phyloP scores from a whole-genome alignment of 2,797 vertebrate genomes.

The Furcifer pardalis region DNA sequence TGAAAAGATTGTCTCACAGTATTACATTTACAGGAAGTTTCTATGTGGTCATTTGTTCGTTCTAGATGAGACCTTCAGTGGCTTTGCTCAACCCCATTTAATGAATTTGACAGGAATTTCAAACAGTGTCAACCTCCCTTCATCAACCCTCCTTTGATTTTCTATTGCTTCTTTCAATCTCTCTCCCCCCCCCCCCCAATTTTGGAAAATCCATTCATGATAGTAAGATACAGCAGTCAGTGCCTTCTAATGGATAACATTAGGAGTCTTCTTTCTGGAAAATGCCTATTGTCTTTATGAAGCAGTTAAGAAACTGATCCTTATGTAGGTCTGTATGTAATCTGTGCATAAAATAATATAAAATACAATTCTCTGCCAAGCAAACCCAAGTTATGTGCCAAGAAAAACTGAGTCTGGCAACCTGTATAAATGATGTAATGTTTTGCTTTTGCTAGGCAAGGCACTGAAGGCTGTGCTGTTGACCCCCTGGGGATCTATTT shows the following conservation, averaged over 20 bases:
- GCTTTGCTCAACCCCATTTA: neutral
- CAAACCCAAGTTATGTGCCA: neutral
- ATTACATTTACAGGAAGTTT: neutral
- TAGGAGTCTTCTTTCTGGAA: neutral
- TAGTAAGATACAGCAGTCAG: neutral
- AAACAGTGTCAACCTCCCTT: neutral
- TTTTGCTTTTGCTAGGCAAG: neutral
- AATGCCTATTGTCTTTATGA: neutral
- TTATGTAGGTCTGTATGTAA: neutral
- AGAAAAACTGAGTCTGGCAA: slow-evolving; percentile 4
- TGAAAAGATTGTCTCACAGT: neutral
- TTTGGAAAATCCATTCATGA: neutral
- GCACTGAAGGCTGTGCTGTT: neutral
- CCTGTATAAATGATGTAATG: neutral
- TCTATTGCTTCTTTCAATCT: neutral
- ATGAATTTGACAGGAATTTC: neutral
- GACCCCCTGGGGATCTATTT: neutral
- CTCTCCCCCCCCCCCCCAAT: neutral
- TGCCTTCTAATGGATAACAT: neutral
- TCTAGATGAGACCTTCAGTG: neutral
- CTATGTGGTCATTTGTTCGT: neutral
- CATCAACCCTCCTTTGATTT: neutral
- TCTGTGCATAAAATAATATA: neutral
- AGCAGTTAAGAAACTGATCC: neutral
- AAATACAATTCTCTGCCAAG: neutral